phyloP scores from a whole-genome alignment of 2,888 invertebrate species.

The Sinhomidia bicolor region DNA sequence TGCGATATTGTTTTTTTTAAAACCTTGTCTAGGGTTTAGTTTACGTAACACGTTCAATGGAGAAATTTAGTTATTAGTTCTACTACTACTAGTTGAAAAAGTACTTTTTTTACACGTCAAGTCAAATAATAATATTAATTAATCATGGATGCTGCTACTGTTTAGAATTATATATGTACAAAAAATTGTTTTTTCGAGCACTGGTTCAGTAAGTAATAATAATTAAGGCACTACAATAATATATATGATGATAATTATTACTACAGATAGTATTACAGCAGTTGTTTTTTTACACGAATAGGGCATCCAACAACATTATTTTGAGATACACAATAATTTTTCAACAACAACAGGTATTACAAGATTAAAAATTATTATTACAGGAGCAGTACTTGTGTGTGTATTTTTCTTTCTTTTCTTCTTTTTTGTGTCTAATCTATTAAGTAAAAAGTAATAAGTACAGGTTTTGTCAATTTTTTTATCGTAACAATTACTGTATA shows the following conservation, averaged over 20 bases:
- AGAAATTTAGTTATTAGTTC: background rate
- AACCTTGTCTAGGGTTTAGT: constrained; percentile 30
- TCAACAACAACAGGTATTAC: constrained; percentile 63
- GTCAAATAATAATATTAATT: constrained; percentile 43
- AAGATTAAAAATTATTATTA: constrained; percentile 63
- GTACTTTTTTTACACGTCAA: constrained; percentile 39
- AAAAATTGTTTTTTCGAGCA: constrained; percentile 70
- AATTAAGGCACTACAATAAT: constrained; percentile 74
- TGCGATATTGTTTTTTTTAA: constrained; percentile 10
- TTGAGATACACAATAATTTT: constrained; percentile 63
- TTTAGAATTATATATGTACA: constrained; percentile 57
- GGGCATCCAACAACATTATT: constrained; percentile 66
- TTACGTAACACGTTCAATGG: background rate
- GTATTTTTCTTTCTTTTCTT: background rate
- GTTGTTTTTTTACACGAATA: constrained; percentile 33
- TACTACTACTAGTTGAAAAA: constrained; percentile 5
- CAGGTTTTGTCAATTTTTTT: constrained; percentile 56
- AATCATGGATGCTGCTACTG: constrained; percentile 39
- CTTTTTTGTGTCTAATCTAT: constrained; percentile 53
- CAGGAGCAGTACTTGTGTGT: constrained; percentile 53
- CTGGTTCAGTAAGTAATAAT: constrained; percentile 74
- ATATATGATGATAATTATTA: constrained; percentile 54
- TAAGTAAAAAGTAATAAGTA: constrained; percentile 70
- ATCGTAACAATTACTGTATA: constrained; percentile 65
- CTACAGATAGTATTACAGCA: constrained; percentile 66